phyloP scores from a whole-genome alignment of 2,797 vertebrate species.

The Pteronotus mesoamericanus region DNA sequence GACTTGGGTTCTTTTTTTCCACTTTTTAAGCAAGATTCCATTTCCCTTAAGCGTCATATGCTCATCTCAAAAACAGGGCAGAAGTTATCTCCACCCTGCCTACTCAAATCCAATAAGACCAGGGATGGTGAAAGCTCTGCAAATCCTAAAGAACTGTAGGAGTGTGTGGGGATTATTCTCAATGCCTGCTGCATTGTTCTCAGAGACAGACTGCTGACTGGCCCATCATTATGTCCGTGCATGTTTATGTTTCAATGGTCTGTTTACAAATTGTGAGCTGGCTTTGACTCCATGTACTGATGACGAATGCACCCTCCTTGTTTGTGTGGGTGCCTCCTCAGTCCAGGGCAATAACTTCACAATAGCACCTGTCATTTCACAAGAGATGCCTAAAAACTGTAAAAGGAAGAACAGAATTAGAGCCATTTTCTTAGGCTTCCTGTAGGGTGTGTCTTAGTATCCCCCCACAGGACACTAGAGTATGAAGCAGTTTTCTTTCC shows the following conservation, averaged over 20 bases:
- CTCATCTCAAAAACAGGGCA: neutral
- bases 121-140: neutral
- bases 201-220: neutral
- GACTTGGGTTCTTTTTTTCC: neutral
- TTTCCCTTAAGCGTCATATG: neutral
- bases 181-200: fast-evolving
- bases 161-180: neutral
- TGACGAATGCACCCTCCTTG: neutral
- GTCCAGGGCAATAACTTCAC: neutral
- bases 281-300: neutral
- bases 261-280: neutral
- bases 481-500: neutral
- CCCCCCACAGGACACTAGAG: neutral
- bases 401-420: neutral
- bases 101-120: neutral
- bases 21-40: neutral
- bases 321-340: neutral
- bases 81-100: neutral
- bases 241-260: neutral
- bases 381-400: neutral
- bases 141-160: neutral
- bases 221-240: neutral
- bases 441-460: neutral
- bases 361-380: neutral
- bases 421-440: neutral